Conservation (phyloP, 2,888 invertebrate species). For the Eristalis arbustorum region DNA sequence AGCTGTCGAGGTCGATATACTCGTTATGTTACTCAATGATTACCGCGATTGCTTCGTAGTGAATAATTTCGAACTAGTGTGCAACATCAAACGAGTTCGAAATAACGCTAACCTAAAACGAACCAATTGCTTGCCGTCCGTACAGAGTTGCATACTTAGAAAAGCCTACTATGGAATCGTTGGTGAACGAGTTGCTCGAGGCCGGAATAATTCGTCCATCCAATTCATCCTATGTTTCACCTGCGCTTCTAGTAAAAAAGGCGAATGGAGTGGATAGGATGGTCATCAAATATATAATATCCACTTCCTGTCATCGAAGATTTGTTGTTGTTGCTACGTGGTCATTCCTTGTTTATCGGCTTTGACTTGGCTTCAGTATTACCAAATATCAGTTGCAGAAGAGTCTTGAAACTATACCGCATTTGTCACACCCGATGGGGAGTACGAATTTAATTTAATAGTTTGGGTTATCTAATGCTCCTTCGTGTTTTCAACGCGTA, state of each 20-base stretch:
- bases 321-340: neutral
- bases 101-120: slow-evolving; percentile 1
- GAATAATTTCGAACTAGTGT: neutral
- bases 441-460: neutral
- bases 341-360: neutral
- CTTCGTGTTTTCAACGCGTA: neutral
- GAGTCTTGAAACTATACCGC: neutral
- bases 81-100: neutral
- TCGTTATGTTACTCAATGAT: slow-evolving; percentile 1
- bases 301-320: neutral
- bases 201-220: slow-evolving; percentile 5
- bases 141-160: slow-evolving; percentile 6
- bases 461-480: neutral
- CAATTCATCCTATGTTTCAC: neutral
- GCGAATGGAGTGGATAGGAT: neutral
- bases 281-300: too few species aligned
- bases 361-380: neutral
- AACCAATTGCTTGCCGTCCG: slow-evolving; percentile 8
- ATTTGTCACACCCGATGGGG: neutral
- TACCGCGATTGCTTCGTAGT: neutral
- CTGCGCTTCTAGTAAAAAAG: neutral
- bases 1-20: neutral
- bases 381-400: slow-evolving; percentile 2
- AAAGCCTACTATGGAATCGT: neutral
- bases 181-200: neutral